phyloP scores from a whole-genome alignment of 1,140 invertebrate genomes.

The Meteorus sp. region DNA sequence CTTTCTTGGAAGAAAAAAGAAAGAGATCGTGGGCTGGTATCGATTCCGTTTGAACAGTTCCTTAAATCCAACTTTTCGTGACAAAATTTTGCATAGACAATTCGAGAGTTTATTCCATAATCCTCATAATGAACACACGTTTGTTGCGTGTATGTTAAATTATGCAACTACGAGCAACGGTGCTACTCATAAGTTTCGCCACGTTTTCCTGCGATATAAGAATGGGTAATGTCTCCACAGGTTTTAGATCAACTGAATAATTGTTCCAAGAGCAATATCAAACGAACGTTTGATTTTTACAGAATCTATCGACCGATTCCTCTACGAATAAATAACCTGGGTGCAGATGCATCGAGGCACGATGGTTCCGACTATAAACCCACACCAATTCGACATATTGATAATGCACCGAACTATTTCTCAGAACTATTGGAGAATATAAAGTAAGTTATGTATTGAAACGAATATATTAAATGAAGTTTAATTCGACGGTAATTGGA shows the following conservation, averaged over 20 bases:
- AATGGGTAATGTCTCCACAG: slow-evolving; percentile 37
- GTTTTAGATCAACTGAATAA: too few species aligned
- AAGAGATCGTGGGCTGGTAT: slow-evolving; percentile 68
- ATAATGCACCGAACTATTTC: slow-evolving; percentile 38
- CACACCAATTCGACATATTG: slow-evolving; percentile 32
- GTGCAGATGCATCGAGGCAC: slow-evolving; percentile 42
- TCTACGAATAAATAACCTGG: slow-evolving; percentile 54
- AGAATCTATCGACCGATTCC: slow-evolving; percentile 47
- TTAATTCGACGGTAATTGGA: slow-evolving; percentile 33
- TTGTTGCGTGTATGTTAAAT: slow-evolving; percentile 62
- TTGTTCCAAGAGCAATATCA: too few species aligned
- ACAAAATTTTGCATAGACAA: slow-evolving; percentile 63
- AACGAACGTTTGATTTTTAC: slow-evolving; percentile 26
- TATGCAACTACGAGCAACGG: slow-evolving; percentile 51
- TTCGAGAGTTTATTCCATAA: slow-evolving; percentile 58
- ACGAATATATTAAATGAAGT: slow-evolving; percentile 8
- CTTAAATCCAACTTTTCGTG: slow-evolving; percentile 59
- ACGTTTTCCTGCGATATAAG: slow-evolving; percentile 50
- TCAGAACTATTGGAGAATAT: slow-evolving; percentile 37
- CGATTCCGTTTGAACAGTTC: slow-evolving; percentile 60
- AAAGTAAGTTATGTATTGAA: slow-evolving; percentile 38
- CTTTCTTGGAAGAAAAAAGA: slow-evolving; percentile 56
- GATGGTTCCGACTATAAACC: slow-evolving; percentile 53
- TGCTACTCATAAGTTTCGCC: slow-evolving; percentile 63
- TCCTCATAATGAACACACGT: slow-evolving; percentile 37